Evolutionary conservation across 2,113 vertebrate species (phyloP).

Genomic region (Daphoenositta chrysoptera): DNA sequence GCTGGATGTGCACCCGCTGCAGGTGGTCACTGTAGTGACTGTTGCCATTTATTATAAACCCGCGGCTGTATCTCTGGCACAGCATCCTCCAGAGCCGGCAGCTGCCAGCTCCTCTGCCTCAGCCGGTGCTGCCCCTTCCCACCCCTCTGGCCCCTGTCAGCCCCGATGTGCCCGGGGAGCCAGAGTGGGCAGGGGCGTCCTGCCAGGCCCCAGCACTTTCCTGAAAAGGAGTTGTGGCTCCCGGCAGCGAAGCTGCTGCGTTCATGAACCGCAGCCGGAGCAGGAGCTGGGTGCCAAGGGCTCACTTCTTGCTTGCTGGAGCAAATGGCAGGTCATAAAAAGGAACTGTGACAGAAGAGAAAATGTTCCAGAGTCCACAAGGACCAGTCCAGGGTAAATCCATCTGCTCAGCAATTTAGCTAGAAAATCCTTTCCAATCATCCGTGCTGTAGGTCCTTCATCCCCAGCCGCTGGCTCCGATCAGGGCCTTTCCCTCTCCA

Average conservation of each 20-base stretch:
- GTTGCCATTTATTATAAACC: rapidly evolving
- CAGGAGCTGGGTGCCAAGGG: not conserved
- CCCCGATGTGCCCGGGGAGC: not conserved
- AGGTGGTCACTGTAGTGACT: not conserved
- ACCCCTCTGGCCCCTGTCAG: not conserved
- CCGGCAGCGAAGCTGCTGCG: rapidly evolving
- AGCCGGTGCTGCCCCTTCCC: not conserved
- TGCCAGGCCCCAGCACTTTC: not conserved
- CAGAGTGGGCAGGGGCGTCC: not conserved
- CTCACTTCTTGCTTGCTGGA: constrained; percentile 36
- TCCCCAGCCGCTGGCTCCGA: not conserved
- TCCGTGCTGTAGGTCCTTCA: not conserved
- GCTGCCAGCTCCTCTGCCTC: not conserved
- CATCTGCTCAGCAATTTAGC: constrained; percentile 61
- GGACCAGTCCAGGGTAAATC: constrained; percentile 49
- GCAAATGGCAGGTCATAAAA: constrained; percentile 56
- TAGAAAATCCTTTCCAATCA: constrained; percentile 27
- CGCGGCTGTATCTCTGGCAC: not conserved
- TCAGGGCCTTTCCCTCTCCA: not conserved
- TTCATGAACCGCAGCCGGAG: not conserved
- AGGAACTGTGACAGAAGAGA: constrained; percentile 52
- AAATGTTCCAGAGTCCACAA: constrained; percentile 56
- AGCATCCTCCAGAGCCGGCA: not conserved
- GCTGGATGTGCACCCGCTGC: not conserved
- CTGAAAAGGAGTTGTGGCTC: not conserved